Evolutionary conservation across 2,113 vertebrate species (phyloP), one percentile per base, ranked within the genome.

Genomic region (Alethe castanea): DNA sequence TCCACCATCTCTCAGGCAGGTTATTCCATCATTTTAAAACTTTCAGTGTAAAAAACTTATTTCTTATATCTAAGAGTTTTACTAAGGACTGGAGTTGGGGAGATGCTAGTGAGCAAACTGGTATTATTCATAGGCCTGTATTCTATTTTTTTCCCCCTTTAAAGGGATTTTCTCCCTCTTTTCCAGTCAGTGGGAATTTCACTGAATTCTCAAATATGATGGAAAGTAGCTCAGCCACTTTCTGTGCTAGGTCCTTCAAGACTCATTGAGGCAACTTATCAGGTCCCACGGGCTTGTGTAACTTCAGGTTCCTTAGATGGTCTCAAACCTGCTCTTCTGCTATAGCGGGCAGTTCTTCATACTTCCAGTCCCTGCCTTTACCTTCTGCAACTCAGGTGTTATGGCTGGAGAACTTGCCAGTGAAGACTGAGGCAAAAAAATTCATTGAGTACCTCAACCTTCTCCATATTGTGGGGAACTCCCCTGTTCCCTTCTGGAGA

Each of bases 91-190:
- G 36, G 26, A 44, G 35, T 9, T 33, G 31, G 25, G 28, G 52
- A 78, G 28, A 14, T 15, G 12, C 33, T 36, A 28, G 36, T 0
- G 0, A 71, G 44, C 4, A n/a, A 29, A 48, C 14, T 9, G 7
- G 1, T 69, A 11, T 74, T 74, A 77, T 22, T 62, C 48, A 36
- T 50, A 56, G 26, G 12, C 48, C 26, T 48, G 4, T 36, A 33
- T 56, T 77, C 25, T 9, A 40, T 59, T 71, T 53, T 53, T 17
- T 52, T 11, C 7, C 14, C 31, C 13, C 36, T 62, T 88, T 36
- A 36, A 65, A 81, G 8, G 6, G n/a, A 36, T 65, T 60, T 65
- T 0, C 16, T 42, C 24, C 20, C 44, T 28, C 18, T 60, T 42
- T 60, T 71, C 5, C 26, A 13, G 12, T 47, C 19, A 29, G 8